phyloP scores from a whole-genome alignment of 1,140 invertebrate species.

The Piezodorus guildinii region DNA sequence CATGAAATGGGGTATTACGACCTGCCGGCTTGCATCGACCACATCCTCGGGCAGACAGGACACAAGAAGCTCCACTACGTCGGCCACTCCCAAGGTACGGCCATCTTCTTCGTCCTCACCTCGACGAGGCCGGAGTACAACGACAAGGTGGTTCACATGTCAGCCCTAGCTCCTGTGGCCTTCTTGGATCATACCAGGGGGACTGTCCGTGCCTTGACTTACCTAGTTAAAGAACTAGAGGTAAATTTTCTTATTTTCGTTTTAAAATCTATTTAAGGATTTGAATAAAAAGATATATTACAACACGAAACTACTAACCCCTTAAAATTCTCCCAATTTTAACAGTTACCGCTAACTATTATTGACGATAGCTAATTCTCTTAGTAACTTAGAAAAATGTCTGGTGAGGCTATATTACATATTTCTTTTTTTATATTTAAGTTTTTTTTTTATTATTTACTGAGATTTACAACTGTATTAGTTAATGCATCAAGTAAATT shows the following conservation, averaged over 20 bases:
- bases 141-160: conserved; percentile 34
- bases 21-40: conserved; percentile 47
- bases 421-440: too few species aligned
- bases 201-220: neutral
- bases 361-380: too few species aligned
- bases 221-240: neutral
- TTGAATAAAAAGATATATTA: too few species aligned
- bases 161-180: conserved; percentile 40
- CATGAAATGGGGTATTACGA: conserved; percentile 54
- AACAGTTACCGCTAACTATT: too few species aligned
- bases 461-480: too few species aligned
- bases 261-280: neutral
- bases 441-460: too few species aligned
- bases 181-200: neutral
- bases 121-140: conserved; percentile 42
- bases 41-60: conserved; percentile 41
- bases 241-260: neutral
- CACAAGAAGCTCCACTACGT: conserved; percentile 40
- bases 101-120: conserved; percentile 38
- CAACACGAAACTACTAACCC: too few species aligned
- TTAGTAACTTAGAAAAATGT: too few species aligned
- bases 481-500: too few species aligned
- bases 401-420: too few species aligned
- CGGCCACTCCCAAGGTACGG: conserved; percentile 50
- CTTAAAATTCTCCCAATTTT: too few species aligned